Evolutionary conservation across 1,140 invertebrate species (phyloP).

Genomic region (Pectinophora gossypiella): DNA sequence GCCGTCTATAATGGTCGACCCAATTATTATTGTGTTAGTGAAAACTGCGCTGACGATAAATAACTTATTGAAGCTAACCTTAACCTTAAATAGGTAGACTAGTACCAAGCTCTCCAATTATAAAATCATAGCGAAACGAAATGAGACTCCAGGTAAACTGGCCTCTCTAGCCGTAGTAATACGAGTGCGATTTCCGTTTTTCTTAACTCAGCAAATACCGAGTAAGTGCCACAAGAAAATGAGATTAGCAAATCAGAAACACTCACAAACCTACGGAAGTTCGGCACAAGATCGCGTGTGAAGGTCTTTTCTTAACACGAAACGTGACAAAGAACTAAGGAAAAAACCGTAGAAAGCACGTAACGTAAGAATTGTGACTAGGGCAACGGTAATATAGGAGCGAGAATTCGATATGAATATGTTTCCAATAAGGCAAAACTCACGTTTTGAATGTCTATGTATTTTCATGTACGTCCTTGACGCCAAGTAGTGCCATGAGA

Average conservation of each 20-base stretch:
- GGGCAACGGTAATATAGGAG: slow-evolving; percentile 9
- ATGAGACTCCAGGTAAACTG: too few relatives aligned
- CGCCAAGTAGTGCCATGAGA: neutral
- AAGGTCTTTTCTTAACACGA: slow-evolving; percentile 13
- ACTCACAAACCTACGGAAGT: neutral
- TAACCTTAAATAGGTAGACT: too few relatives aligned
- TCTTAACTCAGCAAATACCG: too few relatives aligned
- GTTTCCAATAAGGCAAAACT: neutral
- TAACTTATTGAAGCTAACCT: too few relatives aligned
- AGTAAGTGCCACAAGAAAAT: neutral
- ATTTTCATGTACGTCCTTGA: neutral
- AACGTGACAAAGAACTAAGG: slow-evolving; percentile 19
- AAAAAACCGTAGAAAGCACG: slow-evolving; percentile 32
- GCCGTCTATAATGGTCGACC: too few relatives aligned
- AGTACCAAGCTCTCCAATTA: too few relatives aligned
- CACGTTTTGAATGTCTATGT: neutral
- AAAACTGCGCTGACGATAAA: too few relatives aligned
- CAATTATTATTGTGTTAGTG: too few relatives aligned
- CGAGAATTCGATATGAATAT: neutral
- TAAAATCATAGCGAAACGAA: too few relatives aligned
- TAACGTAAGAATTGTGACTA: slow-evolving; percentile 42
- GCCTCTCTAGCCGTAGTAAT: too few relatives aligned
- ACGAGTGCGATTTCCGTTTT: too few relatives aligned
- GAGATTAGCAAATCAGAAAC: slow-evolving; percentile 1
- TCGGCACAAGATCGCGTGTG: slow-evolving; percentile 19